Percentiles rank a stretch among this genome's conserved stretches.
Conservation (phyloP, 2,888 invertebrate species). For the Erebia ligea region DNA sequence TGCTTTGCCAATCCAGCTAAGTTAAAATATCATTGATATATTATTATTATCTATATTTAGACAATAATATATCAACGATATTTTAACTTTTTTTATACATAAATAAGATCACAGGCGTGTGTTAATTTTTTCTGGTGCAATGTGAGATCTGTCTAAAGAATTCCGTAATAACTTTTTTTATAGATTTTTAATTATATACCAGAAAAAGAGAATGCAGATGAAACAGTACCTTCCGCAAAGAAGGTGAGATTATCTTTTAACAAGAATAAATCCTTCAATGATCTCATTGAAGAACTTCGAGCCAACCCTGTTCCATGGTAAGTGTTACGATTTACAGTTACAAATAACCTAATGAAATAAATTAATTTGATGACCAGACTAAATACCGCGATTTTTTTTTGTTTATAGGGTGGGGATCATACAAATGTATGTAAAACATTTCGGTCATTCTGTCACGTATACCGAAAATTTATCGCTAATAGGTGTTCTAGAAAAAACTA, state of each 20-base stretch:
- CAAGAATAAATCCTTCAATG: slow-evolving; percentile 62
- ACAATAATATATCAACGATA: no score
- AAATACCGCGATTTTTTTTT: slow-evolving; percentile 1
- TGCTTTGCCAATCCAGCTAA: no score
- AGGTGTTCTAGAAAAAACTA: slow-evolving; percentile 53
- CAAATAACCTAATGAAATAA: no score
- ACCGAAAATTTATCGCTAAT: slow-evolving; percentile 57
- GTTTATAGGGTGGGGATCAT: slow-evolving; percentile 67
- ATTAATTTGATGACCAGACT: background rate
- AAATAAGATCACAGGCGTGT: no score
- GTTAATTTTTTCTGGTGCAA: no score
- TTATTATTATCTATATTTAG: no score
- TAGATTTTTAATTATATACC: slow-evolving; percentile 44
- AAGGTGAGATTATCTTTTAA: slow-evolving; percentile 57
- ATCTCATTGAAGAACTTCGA: slow-evolving; percentile 64
- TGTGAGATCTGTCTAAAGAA: background rate
- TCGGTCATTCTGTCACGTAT: slow-evolving; percentile 49
- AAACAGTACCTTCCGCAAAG: slow-evolving; percentile 54
- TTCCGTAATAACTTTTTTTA: slow-evolving; percentile 20
- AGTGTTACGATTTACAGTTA: slow-evolving; percentile 25
- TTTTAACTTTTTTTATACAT: no score
- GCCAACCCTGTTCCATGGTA: slow-evolving; percentile 70
- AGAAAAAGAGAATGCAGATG: slow-evolving; percentile 40
- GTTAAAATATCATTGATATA: no score
- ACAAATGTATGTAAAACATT: slow-evolving; percentile 59